Base-by-base conservation (phyloP, 2,888 invertebrate genomes). In the Cremastinae sp. region DNA sequence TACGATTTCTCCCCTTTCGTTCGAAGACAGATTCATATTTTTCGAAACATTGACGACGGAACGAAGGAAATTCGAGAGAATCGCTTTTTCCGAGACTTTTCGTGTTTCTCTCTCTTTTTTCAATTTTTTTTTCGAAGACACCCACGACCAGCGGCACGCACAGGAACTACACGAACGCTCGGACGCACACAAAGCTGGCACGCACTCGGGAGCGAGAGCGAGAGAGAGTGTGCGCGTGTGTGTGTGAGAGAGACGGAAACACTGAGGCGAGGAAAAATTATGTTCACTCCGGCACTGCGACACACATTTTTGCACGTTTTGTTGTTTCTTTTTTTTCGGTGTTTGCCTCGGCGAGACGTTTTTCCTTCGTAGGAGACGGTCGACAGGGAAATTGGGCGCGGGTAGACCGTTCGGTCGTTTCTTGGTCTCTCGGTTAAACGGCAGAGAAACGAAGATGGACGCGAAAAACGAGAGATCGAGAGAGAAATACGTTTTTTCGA, bases 131-230 rank as follows among this genome's bases (percentile, higher is more conserved):
- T 69, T 69, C 62, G 69, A 56, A 74, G 62, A 64, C 75, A 73
- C 58, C 68, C 68, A 69, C 68, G 45, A 47, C 20, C 43, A 73
- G 43, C 53, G 68, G 68, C 59, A 69, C 68, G 58, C 49, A 59
- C 68, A 41, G 47, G 41, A 58, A 28, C 47, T 80, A 79, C 78
- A 78, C 80, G 81, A 61, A 74, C 66, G 69, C 73, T 66, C 78
- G 79, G 76, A 78, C 69, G 62, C 66, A 73, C 45, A 64, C 66
- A 69, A 28, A 28, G 28, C 62, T 75, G 61, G 59, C 62, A 65
- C 49, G 51, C 45, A 65, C 18, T 22, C 59, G 12, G 20, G 16
- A 22, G 4, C 28, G 28, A 16, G n/a, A n/a, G n/a, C n/a, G n/a
- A n/a, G n/a, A n/a, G n/a, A n/a, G n/a, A n/a, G n/a, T n/a, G 59